Evolutionary conservation across 2,797 vertebrate species (phyloP), one percentile per base, ranked within the genome.

Genomic region (Sarcophilus harrisii): DNA sequence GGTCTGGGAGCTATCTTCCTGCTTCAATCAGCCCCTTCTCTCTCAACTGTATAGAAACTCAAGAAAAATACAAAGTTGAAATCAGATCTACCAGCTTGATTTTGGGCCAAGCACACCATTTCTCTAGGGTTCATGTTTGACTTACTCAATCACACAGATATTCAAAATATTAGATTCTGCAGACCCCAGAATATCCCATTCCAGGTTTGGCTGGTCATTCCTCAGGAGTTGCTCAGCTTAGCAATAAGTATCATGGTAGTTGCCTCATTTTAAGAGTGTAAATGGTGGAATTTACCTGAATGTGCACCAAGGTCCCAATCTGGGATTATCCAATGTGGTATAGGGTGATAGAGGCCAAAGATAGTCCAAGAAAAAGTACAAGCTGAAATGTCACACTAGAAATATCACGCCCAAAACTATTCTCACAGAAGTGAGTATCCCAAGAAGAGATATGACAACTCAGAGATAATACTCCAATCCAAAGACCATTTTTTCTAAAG

Each of bases 21-120:
- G 90, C 1, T 90, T 52, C 58, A 57, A 24, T 38, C 4, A 5
- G 27, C 9, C 30, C 29, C 55, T 32, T 58, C 8, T 0, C 27
- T 59, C 89, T 24, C 6, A 32, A 24, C 14, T 32, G 60, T 57
- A n/a, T 90, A 60, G 96, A 90, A 96, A 14, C 60, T 91, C 90
- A 55, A 92, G 93, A 95, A 93, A 97, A 93, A 95, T 95, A 95
- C 1, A 66, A 5, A 6, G 93, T 97, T 97, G 97, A 97, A 98
- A 98, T 91, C 52, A 96, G 98, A 98, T 93, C 97, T 58, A 29
- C 45, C 58, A 0, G 95, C 96, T 94, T 87, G 0, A 13, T 93
- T 10, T 0, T 1, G 81, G 97, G 94, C 92, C 95, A 28, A 49
- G 2, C 38, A 93, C 60, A 96, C 94, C 4, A 11, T 55, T 91